Conservation (phyloP, 2,113 vertebrate genomes). For the Callithrix jacchus region DNA sequence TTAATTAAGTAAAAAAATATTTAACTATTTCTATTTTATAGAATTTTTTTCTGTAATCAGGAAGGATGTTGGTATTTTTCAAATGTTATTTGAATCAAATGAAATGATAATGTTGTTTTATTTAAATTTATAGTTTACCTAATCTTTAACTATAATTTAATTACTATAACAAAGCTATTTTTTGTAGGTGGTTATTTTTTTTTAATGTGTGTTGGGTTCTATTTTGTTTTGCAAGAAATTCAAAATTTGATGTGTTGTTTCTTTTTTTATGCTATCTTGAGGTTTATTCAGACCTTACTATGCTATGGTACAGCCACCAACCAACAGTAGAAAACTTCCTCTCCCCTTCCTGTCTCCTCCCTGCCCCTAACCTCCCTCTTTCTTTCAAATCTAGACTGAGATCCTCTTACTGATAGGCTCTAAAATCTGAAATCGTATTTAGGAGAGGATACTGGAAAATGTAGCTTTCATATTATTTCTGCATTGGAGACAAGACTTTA, state of each 20-base stretch:
- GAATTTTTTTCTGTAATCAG: background rate
- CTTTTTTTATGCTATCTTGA: background rate
- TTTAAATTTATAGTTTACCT: background rate
- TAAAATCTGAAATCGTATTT: background rate
- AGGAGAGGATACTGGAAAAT: background rate
- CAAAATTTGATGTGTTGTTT: too few species aligned
- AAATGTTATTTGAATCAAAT: background rate
- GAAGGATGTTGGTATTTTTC: background rate
- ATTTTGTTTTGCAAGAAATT: background rate
- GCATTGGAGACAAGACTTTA: background rate
- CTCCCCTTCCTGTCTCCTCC: background rate
- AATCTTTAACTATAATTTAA: background rate
- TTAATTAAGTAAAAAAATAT: background rate
- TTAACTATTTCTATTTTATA: background rate
- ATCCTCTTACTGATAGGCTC: background rate
- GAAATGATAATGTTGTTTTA: background rate
- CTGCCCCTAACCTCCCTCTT: background rate
- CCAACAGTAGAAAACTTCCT: too few species aligned
- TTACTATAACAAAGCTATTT: background rate
- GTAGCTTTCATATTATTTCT: accelerated
- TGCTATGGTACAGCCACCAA: background rate
- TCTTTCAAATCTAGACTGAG: background rate
- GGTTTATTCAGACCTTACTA: background rate
- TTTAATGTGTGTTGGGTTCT: background rate
- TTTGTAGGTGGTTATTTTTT: background rate